Evolutionary conservation across 1,140 invertebrate genomes (phyloP).

Genomic region (Zaprionus camerounensis): DNA sequence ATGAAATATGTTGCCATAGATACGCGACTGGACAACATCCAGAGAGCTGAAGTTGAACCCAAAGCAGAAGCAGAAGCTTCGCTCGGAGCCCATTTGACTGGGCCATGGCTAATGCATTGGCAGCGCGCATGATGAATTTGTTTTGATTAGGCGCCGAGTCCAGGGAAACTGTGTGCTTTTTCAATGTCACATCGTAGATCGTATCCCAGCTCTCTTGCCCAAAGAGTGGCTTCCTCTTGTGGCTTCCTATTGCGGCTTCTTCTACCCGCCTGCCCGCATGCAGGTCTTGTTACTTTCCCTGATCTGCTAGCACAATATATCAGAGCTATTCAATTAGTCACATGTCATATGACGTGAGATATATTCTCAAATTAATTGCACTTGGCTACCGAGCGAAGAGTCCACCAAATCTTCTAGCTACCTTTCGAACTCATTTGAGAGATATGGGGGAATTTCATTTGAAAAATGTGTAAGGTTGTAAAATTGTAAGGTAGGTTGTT

Average conservation of each 20-base stretch:
- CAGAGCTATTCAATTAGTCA: slow-evolving; percentile 80
- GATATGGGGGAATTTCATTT: neutral
- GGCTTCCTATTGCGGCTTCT: neutral
- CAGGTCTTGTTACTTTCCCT: slow-evolving; percentile 65
- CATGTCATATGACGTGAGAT: slow-evolving; percentile 71
- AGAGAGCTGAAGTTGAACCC: slow-evolving; percentile 10
- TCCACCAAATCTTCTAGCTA: slow-evolving; percentile 22
- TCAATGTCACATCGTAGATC: slow-evolving; percentile 45
- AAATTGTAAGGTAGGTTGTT: too few relatives aligned
- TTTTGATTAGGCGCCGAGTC: slow-evolving; percentile 72
- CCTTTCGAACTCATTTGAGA: slow-evolving; percentile 12
- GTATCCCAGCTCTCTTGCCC: neutral
- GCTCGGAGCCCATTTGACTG: slow-evolving; percentile 18
- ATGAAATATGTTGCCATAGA: slow-evolving; percentile 80
- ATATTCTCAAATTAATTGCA: slow-evolving; percentile 70
- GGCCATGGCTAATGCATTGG: slow-evolving; percentile 72
- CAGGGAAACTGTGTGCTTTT: slow-evolving; percentile 43
- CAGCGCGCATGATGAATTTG: slow-evolving; percentile 79
- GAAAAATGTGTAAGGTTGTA: neutral
- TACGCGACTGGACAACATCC: slow-evolving; percentile 52
- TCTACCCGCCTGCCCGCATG: neutral
- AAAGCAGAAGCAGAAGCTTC: slow-evolving; percentile 1
- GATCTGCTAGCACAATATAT: slow-evolving; percentile 63
- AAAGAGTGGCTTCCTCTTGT: neutral
- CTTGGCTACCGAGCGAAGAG: slow-evolving; percentile 32